These are phyloP conservation scores for Oeneis ivallda DNA, from an alignment of 2,888 invertebrate genomes.

Conservation along the genomic window DNA sequence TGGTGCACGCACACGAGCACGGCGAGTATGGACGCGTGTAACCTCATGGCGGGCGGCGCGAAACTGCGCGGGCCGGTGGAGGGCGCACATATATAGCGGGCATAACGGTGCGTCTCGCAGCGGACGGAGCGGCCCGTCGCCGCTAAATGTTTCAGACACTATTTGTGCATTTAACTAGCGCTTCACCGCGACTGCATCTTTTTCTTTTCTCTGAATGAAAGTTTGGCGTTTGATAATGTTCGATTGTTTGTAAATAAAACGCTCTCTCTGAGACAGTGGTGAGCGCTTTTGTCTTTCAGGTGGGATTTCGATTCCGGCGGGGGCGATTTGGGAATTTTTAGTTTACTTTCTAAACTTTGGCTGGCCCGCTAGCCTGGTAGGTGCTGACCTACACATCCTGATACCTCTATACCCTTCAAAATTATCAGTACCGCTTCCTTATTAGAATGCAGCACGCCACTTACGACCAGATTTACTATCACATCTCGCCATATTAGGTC, in stretches of 20 bases:
- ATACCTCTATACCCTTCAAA: too few relatives aligned
- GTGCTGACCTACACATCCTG: too few relatives aligned
- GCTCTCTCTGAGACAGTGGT: too few relatives aligned
- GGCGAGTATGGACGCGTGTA: conserved; percentile 61
- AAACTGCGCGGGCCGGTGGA: conserved; percentile 54
- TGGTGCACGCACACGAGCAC: conserved; percentile 57
- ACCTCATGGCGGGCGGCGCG: conserved; percentile 64
- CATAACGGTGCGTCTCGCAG: conserved; percentile 65
- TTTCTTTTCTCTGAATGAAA: conserved; percentile 37
- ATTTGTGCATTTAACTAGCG: conserved; percentile 64
- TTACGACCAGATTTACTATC: too few relatives aligned
- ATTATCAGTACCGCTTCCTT: too few relatives aligned
- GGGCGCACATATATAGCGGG: conserved; percentile 64
- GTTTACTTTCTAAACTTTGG: too few relatives aligned
- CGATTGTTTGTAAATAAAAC: background rate
- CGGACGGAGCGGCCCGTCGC: conserved; percentile 36
- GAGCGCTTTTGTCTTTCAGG: too few relatives aligned
- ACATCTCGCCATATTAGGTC: too few relatives aligned
- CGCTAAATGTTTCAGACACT: conserved; percentile 69
- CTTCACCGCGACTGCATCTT: conserved; percentile 37
- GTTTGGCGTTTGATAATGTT: background rate
- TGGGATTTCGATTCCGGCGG: too few relatives aligned
- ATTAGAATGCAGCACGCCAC: too few relatives aligned
- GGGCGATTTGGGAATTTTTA: background rate
- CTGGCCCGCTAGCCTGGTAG: too few relatives aligned